A percentile compares a stretch with the other conserved stretches of the same genome.
These are phyloP conservation scores for Anhinga anhinga DNA, from an alignment of 2,113 vertebrate species.

Conservation along the genomic window DNA sequence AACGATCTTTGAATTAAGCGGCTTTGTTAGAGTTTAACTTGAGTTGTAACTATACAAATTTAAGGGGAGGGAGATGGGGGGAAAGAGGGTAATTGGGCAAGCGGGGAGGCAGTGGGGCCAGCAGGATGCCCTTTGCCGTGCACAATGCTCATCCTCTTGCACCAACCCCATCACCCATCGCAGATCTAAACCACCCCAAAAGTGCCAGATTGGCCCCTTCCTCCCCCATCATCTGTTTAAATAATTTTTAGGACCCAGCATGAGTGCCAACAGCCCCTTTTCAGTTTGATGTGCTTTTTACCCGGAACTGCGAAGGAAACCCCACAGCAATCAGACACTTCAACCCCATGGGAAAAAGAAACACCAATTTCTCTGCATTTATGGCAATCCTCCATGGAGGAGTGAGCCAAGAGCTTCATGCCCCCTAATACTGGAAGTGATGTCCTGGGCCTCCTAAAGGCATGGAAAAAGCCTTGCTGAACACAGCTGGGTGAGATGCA, in stretches of 20 bases:
- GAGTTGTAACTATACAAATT: slow-evolving; percentile 18
- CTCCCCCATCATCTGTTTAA: background rate
- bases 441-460: too few relatives aligned
- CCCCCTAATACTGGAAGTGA: background rate
- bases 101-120: accelerated
- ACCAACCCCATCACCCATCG: background rate
- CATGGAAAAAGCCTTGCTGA: background rate
- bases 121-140: background rate
- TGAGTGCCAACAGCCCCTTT: accelerated
- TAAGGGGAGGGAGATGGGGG: background rate
- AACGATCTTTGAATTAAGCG: slow-evolving; percentile 73
- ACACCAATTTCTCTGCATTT: background rate
- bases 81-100: background rate
- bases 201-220: background rate
- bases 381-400: too few relatives aligned
- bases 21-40: slow-evolving; percentile 64
- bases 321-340: background rate
- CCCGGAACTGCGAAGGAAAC: background rate
- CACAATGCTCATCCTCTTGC: background rate
- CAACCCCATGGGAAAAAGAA: background rate
- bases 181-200: background rate
- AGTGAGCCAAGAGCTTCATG: background rate
- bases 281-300: background rate
- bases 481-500: accelerated
- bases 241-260: background rate